Evolutionary conservation across 2,113 vertebrate species (phyloP).

Genomic region (Cephalophus harveyi): DNA sequence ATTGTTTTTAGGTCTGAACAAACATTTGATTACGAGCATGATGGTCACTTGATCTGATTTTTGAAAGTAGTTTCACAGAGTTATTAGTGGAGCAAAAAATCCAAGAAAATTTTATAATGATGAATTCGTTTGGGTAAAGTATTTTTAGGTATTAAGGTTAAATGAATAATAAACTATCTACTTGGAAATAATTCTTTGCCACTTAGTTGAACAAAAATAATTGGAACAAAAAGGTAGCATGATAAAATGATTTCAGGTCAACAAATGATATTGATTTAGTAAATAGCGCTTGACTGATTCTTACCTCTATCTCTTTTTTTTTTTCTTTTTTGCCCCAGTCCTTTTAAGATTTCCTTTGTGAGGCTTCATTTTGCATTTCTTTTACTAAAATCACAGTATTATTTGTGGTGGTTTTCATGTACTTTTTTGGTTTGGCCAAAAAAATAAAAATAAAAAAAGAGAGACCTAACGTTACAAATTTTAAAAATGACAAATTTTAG

Average conservation of each 20-base stretch:
- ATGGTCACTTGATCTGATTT: slow-evolving; percentile 21
- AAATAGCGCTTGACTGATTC: slow-evolving; percentile 4
- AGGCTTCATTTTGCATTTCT: slow-evolving; percentile 12
- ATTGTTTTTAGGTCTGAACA: not conserved
- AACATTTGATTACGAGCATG: not conserved
- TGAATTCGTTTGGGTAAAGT: slow-evolving; percentile 59
- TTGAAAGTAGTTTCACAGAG: slow-evolving; percentile 51
- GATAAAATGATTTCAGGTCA: slow-evolving; percentile 63
- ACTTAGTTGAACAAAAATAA: slow-evolving; percentile 75
- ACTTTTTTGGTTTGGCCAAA: slow-evolving; percentile 65
- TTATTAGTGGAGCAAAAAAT: slow-evolving; percentile 55
- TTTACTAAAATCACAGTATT: slow-evolving; percentile 27
- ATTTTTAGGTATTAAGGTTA: slow-evolving; percentile 55
- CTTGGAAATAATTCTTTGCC: slow-evolving; percentile 46
- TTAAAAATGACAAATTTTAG: slow-evolving; percentile 56
- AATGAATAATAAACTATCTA: slow-evolving; percentile 57
- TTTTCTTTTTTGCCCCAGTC: slow-evolving; percentile 53
- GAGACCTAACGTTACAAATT: not conserved
- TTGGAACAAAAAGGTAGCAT: slow-evolving; percentile 54
- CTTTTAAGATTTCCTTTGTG: slow-evolving; percentile 67
- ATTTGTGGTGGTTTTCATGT: slow-evolving; percentile 66
- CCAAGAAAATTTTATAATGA: slow-evolving; percentile 43
- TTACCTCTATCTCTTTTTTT: not conserved
- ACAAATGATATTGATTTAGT: slow-evolving; percentile 44
- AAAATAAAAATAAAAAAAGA: not conserved